A percentile compares a stretch with the other conserved stretches of the same genome.
Evolutionary conservation across 1,140 invertebrate genomes (phyloP).

Genomic region (Sarcophaga peregrina): DNA sequence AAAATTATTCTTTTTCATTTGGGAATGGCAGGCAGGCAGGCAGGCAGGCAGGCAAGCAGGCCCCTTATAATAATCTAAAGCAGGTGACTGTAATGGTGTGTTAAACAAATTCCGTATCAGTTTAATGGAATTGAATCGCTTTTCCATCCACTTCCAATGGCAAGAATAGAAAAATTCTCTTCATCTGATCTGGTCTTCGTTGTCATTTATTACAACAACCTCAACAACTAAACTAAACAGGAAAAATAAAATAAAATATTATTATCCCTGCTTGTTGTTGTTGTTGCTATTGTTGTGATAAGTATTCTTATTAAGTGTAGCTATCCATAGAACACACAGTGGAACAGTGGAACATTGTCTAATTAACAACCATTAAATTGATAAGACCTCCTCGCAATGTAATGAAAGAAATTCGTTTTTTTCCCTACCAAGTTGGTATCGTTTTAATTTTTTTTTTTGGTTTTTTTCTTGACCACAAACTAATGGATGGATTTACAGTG

Average conservation of each 20-base stretch:
- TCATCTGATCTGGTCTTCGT: background rate
- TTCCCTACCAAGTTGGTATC: background rate
- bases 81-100: constrained; percentile 38
- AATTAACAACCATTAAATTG: constrained; percentile 42
- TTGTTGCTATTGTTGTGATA: background rate
- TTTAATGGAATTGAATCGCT: background rate
- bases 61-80: constrained; percentile 22
- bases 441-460: background rate
- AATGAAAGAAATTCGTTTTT: too few species aligned
- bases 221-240: background rate
- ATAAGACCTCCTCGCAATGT: constrained; percentile 23
- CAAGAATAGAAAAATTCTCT: background rate
- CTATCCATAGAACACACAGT: background rate
- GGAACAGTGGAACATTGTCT: constrained; percentile 25
- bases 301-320: background rate
- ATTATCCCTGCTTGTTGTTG: too few species aligned
- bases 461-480: background rate
- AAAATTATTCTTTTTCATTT: background rate
- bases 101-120: constrained; percentile 17
- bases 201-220: constrained; percentile 10
- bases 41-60: too few species aligned
- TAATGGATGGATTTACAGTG: background rate
- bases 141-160: too few species aligned
- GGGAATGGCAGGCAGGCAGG: too few species aligned
- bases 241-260: too few species aligned